Evolutionary conservation across 2,113 vertebrate genomes (phyloP), one percentile per base, ranked within the genome.

Genomic region (Callipepla squamata): DNA sequence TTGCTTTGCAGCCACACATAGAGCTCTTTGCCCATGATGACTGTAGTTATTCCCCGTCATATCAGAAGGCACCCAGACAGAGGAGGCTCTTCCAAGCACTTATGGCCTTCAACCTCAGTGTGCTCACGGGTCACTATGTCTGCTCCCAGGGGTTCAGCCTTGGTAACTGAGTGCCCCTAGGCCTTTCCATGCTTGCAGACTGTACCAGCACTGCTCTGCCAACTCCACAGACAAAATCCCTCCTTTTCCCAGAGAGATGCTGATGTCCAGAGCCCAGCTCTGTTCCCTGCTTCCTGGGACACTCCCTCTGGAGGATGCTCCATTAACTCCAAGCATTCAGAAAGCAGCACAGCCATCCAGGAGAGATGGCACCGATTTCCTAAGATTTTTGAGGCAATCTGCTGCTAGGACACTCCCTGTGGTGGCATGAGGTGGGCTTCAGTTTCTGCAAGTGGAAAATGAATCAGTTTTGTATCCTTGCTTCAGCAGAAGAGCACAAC

Each of bases 111-210:
- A 19, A 44, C 32, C 0, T 5, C 65, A 23, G 3, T 4, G 51
- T 25, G 1, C 19, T 1, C 0, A 1, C 4, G 61, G 20, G 30
- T 5, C 1, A 2, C 74, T 3, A 25, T 0, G 1, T 7, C 45
- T 45, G 2, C 5, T 26, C n/a, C n/a, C 80, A 0, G 2, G 1
- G 0, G 45, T 38, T 32, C 0, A 0, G 13, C n/a, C 36, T 40
- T 59, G 2, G 26, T 5, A 2, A 5, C 53, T 55, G 53, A 32
- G 16, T 18, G 53, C 9, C 17, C 78, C 72, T 8, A 26, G n/a
- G 19, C 50, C 57, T 5, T 28, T 42, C 45, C 4, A 4, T 8
- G 2, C 30, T 55, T 28, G 30, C 26, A 55, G 53, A 9, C 53
- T 55, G 53, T 30, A 30, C 53, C 53, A 55, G 28, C 3, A 5